Evolutionary conservation across 2,797 vertebrate species (phyloP).

Genomic region (Hemibagrus guttatus): DNA sequence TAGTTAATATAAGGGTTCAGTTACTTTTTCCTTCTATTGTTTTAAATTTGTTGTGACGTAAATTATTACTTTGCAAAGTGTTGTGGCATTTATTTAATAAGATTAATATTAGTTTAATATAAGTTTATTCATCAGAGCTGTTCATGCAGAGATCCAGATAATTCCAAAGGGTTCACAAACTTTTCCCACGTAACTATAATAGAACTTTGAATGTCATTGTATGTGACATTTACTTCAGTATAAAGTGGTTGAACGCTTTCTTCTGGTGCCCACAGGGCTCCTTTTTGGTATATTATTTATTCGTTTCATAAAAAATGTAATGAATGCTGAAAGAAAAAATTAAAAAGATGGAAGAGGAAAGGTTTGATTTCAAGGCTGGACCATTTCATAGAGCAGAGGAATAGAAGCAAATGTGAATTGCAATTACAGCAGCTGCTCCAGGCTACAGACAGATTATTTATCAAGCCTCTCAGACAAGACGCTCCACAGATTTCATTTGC

Average conservation of each 20-base stretch:
- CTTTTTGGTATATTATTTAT: slow-evolving; percentile 47
- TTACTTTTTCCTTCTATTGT: background rate
- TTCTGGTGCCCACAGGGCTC: slow-evolving; percentile 29
- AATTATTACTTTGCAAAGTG: background rate
- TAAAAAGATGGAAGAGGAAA: slow-evolving; percentile 15
- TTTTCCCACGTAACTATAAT: background rate
- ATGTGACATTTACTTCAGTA: slow-evolving; percentile 32
- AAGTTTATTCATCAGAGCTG: background rate
- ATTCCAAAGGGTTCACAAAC: slow-evolving; percentile 1
- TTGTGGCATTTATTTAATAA: background rate
- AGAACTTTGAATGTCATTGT: slow-evolving; percentile 31
- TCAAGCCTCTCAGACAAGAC: slow-evolving; percentile 43
- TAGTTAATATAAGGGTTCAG: background rate
- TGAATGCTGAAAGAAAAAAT: slow-evolving; percentile 18
- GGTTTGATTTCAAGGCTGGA: slow-evolving; percentile 34
- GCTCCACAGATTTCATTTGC: slow-evolving; percentile 46
- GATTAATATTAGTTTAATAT: background rate
- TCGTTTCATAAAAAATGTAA: slow-evolving; percentile 49
- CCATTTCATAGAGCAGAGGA: slow-evolving; percentile 21
- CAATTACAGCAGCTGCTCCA: slow-evolving; percentile 34
- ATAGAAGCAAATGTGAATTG: slow-evolving; percentile 39
- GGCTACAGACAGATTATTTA: slow-evolving; percentile 54
- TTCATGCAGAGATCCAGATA: background rate
- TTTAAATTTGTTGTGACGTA: background rate
- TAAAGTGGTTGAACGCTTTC: slow-evolving; percentile 20